A percentile compares a stretch with the other conserved stretches of the same genome.
These are phyloP conservation scores for Strongylocentrotus purpuratus DNA, from an alignment of 35 echinoderm and acorn worm species.

Conservation along the genomic window DNA sequence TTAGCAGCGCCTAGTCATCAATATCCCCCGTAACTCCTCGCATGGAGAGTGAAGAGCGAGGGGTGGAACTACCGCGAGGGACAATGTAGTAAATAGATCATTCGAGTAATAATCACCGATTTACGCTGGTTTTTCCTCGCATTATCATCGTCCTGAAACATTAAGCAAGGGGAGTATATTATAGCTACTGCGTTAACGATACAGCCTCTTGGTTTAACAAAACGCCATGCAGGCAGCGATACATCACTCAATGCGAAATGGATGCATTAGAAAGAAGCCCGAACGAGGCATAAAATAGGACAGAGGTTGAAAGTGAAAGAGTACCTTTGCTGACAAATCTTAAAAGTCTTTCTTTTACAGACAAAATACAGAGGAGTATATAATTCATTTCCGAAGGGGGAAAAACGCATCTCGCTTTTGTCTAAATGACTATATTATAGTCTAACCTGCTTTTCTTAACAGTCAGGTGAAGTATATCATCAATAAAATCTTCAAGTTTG, in stretches of 20 bases:
- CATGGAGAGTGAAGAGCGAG: neutral
- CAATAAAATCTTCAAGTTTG: too few species aligned
- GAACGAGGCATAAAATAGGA: neutral
- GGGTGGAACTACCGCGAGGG: constrained; percentile 27
- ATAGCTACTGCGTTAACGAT: neutral
- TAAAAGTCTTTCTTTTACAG: neutral
- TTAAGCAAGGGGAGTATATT: constrained; percentile 29
- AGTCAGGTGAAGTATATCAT: too few species aligned
- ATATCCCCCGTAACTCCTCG: constrained; percentile 20
- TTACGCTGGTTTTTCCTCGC: constrained; percentile 7
- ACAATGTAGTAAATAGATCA: constrained; percentile 49
- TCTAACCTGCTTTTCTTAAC: too few species aligned
- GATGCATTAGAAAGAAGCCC: constrained; percentile 17
- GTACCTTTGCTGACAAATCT: neutral
- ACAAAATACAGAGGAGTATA: neutral
- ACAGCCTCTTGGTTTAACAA: constrained; percentile 11
- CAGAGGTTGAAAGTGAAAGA: constrained; percentile 2
- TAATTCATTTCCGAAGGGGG: neutral
- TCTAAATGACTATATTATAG: too few species aligned
- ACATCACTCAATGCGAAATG: neutral
- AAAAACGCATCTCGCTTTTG: neutral
- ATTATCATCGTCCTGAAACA: neutral
- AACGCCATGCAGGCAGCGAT: neutral
- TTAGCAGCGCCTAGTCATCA: constrained; percentile 36
- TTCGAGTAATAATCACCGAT: constrained; percentile 34